These are phyloP conservation scores for Linyphia triangularis DNA, from an alignment of 2,888 invertebrate genomes.

Conservation along the genomic window DNA sequence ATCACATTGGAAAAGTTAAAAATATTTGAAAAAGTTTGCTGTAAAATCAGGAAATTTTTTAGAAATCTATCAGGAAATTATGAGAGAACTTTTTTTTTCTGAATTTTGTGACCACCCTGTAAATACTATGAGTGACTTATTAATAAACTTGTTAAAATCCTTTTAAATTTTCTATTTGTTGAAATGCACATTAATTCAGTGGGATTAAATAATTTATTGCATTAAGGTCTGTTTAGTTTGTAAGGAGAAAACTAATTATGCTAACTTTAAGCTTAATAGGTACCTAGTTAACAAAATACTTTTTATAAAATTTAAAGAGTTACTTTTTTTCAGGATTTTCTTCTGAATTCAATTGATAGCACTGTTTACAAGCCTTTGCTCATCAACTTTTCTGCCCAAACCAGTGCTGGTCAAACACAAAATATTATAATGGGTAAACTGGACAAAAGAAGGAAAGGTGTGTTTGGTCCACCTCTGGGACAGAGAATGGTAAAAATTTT, in stretches of 20 bases:
- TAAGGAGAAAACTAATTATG: too few species aligned
- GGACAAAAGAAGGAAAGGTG: slow-evolving; percentile 94
- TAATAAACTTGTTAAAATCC: too few species aligned
- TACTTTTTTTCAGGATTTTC: slow-evolving; percentile 80
- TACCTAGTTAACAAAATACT: too few species aligned
- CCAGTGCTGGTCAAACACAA: slow-evolving; percentile 94
- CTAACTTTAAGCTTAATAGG: too few species aligned
- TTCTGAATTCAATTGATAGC: slow-evolving; percentile 89
- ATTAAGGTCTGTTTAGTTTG: too few species aligned
- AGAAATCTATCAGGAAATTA: background rate
- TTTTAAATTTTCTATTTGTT: too few species aligned
- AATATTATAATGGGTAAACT: slow-evolving; percentile 96
- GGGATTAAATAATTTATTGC: too few species aligned
- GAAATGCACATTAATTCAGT: too few species aligned
- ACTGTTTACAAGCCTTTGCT: slow-evolving; percentile 90
- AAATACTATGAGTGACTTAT: too few species aligned
- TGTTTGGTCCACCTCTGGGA: slow-evolving; percentile 94
- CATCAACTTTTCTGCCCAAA: slow-evolving; percentile 96
- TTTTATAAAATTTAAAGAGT: background rate
- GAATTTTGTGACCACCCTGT: too few species aligned
- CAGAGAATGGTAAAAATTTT: slow-evolving; percentile 83
- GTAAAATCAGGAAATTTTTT: background rate
- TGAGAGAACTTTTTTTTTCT: background rate
- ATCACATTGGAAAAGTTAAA: too few species aligned
- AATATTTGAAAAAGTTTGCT: too few species aligned